phyloP scores from a whole-genome alignment of 2,113 vertebrate species.

The Hippolais icterina region DNA sequence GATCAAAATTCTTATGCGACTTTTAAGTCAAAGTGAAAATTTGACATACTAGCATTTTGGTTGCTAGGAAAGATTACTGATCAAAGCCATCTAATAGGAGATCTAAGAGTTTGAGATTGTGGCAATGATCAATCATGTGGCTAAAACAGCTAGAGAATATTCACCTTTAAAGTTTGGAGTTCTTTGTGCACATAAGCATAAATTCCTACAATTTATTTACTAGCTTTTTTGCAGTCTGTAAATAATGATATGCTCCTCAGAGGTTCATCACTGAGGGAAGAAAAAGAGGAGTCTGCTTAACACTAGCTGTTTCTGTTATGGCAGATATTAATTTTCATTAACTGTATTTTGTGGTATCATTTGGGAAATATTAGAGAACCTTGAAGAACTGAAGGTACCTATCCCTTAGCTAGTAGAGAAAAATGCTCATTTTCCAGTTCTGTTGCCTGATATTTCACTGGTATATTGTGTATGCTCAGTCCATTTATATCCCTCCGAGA shows the following conservation, averaged over 20 bases:
- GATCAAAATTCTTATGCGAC: not conserved
- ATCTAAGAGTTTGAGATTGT: not conserved
- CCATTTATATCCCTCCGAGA: not conserved
- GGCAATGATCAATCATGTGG: not conserved
- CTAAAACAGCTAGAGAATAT: not conserved
- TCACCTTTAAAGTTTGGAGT: not conserved
- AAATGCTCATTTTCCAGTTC: not conserved
- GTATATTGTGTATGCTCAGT: not conserved
- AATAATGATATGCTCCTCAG: not conserved
- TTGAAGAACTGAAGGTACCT: not conserved
- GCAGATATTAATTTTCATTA: not conserved
- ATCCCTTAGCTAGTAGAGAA: not conserved
- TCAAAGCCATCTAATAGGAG: not conserved
- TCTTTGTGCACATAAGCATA: not conserved
- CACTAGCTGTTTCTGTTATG: not conserved
- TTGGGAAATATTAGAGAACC: not conserved
- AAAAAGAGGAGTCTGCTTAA: not conserved
- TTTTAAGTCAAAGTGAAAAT: not conserved
- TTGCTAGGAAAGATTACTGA: not conserved
- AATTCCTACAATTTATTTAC: not conserved
- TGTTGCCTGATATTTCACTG: not conserved
- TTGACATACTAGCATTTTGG: not conserved
- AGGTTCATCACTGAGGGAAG: not conserved
- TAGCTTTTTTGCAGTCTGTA: not conserved
- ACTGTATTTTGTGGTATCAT: not conserved